Evolutionary conservation across 2,888 invertebrate genomes (phyloP).

Genomic region (Nemotelus nigrinus): DNA sequence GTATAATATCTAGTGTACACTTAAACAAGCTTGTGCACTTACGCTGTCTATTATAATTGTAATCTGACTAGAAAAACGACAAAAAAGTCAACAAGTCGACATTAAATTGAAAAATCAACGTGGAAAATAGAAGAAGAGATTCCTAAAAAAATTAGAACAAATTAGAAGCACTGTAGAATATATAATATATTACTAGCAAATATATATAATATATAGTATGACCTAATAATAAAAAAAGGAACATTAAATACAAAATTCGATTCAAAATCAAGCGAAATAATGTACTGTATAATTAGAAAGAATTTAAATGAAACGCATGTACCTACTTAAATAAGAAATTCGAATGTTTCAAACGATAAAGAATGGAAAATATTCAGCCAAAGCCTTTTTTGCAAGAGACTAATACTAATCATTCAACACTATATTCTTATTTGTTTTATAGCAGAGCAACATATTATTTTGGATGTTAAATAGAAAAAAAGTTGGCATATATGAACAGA

Average conservation of each 20-base stretch:
- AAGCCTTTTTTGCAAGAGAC: too few species aligned
- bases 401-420: too few species aligned
- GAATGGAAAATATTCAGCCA: too few species aligned
- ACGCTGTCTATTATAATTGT: too few species aligned
- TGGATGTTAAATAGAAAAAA: too few species aligned
- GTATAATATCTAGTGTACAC: too few species aligned
- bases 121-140: not conserved
- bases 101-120: not conserved
- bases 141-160: not conserved
- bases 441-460: too few species aligned
- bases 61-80: not conserved
- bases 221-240: not conserved
- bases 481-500: not conserved
- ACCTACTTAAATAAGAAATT: not conserved
- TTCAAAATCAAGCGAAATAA: not conserved
- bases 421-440: too few species aligned
- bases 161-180: too few species aligned
- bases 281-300: not conserved
- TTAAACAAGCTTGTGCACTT: too few species aligned
- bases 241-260: not conserved
- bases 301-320: not conserved
- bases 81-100: not conserved
- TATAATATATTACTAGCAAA: not conserved
- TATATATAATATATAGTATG: slow-evolving; percentile 1
- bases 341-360: too few species aligned